Base-by-base conservation (phyloP, 2,797 vertebrate genomes). In the Nannoperca obscura region DNA sequence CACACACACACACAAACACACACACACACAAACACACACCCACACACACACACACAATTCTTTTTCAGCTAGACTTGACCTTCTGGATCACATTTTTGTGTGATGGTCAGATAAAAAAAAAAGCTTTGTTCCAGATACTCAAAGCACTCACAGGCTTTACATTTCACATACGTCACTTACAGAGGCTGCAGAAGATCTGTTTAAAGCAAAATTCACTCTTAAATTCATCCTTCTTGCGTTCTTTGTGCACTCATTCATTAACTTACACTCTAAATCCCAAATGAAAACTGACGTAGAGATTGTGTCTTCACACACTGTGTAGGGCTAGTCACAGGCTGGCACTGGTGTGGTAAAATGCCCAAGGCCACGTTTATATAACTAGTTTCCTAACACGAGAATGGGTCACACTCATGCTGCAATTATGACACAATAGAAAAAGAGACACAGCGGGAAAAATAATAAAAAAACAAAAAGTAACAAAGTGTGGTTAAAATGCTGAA, bases 281-380 rank as follows among this genome's bases (percentile, higher is more conserved):
- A 71, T 85, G 57, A 70, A 85, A 78, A 42, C 5, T 5, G 77
- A 38, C 17, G 12, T 1, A 22, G 63, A 69, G 71, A 61, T 55
- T 46, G 17, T 44, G 10, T 30, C 61, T 46, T 54, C 65, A 52
- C 65, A 52, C 60, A 52, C 22, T 38, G 34, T 40, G 63, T 24
- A 30, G 11, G 42, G 53, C 27, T 38, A 27, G 11, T 74, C 38
- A 53, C 50, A 80, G 76, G 66, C 73, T 44, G 66, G 22, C 72
- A 38, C 68, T 77, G 36, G 61, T 72, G 83, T 68, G 80, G 50
- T 74, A 54, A 85, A 81, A 57, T 1, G 75, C 88, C 69, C 11
- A 1, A 30, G 80, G 89, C 76, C 30, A n/a, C 57, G 63, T 84
- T 92, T 91, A 91, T 74, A 66, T 86, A 93, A 91, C 88, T 46